A percentile compares a stretch with the other conserved stretches of the same genome.
Conservation (phyloP, 2,797 vertebrate species). For the Onychomys arenicola region DNA sequence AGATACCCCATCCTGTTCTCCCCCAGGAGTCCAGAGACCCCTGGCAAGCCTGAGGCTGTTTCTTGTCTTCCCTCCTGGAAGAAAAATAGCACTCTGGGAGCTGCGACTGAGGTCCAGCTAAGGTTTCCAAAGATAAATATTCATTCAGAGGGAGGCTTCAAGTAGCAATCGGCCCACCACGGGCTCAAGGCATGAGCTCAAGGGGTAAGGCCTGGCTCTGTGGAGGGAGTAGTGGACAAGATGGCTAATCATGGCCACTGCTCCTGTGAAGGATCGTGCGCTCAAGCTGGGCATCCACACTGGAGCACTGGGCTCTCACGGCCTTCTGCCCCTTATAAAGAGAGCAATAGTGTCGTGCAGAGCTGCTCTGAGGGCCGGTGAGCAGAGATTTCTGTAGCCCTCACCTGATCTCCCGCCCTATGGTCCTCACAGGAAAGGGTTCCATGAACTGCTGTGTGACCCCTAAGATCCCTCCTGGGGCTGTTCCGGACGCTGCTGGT, state of each 20-base stretch:
- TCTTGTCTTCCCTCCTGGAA: not conserved
- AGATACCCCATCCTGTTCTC: not conserved
- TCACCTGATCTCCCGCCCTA: rapidly evolving
- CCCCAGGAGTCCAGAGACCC: not conserved
- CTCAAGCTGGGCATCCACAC: not conserved
- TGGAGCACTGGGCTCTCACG: not conserved
- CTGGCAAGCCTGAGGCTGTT: not conserved
- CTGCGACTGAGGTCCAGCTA: not conserved
- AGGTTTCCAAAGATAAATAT: not conserved
- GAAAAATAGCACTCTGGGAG: not conserved
- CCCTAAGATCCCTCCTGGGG: not conserved
- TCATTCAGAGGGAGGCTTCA: not conserved
- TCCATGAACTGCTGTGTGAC: not conserved
- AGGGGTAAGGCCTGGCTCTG: not conserved
- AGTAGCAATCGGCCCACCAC: not conserved
- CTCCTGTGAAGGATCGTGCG: not conserved
- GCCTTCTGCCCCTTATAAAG: not conserved
- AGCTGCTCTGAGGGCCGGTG: not conserved
- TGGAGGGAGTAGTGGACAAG: rapidly evolving
- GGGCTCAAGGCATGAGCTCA: not conserved
- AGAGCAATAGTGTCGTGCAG: not conserved
- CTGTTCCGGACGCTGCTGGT: not conserved
- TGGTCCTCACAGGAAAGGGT: not conserved
- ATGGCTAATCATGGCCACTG: not conserved
- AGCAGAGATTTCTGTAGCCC: not conserved